Conservation (phyloP, 2,113 vertebrate genomes). For the human region DNA sequence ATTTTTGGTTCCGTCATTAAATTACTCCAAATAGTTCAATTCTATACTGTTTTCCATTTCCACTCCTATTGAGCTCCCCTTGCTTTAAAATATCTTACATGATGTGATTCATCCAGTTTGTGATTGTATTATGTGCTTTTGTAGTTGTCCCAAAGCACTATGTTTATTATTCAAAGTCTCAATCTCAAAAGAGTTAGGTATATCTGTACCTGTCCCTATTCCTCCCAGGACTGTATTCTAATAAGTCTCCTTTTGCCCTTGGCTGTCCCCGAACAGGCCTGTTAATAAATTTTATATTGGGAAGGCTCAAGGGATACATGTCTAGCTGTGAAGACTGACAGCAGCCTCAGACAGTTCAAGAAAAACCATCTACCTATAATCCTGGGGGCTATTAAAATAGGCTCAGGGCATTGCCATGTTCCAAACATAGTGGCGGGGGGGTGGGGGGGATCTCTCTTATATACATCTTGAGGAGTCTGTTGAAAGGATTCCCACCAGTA, state of each 20-base stretch:
- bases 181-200: neutral
- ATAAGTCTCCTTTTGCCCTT: neutral
- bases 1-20: neutral
- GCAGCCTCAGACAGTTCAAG: neutral
- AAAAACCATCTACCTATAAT: neutral
- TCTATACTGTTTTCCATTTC: neutral
- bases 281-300: neutral
- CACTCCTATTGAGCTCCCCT: neutral
- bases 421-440: neutral
- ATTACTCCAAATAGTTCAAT: neutral
- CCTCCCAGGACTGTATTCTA: neutral
- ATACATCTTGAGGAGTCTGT: neutral
- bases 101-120: neutral
- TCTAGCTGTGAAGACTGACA: neutral
- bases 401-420: neutral
- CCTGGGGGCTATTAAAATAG: neutral
- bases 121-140: neutral
- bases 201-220: neutral
- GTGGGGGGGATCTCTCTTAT: neutral
- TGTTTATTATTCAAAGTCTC: neutral
- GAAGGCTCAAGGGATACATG: neutral
- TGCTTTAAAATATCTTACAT: neutral
- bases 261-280: neutral
- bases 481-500: neutral
- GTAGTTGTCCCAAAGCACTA: neutral